Evolutionary conservation across 2,888 invertebrate genomes (phyloP).

Genomic region (Netelia fuscicornis): DNA sequence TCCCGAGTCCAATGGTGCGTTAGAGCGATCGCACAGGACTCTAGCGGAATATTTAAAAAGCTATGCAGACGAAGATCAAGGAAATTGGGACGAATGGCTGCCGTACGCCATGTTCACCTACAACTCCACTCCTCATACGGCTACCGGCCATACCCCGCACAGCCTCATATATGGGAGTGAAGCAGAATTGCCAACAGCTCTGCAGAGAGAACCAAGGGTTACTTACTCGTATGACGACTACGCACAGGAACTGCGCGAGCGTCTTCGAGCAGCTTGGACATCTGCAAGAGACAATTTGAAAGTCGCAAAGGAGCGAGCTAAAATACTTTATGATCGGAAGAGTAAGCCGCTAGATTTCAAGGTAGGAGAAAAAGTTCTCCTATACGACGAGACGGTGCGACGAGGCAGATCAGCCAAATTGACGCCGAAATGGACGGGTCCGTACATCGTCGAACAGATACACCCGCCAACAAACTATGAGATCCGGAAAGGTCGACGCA

Average conservation of each 20-base stretch:
- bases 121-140: conserved; percentile 58
- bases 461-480: neutral
- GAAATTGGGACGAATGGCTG: no score
- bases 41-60: no score
- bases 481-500: neutral
- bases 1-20: no score
- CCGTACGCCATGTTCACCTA: conserved; percentile 68
- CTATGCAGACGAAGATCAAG: no score
- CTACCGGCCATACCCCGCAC: conserved; percentile 46
- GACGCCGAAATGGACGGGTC: conserved; percentile 4
- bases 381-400: neutral
- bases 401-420: conserved; percentile 6
- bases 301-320: neutral
- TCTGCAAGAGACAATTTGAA: neutral
- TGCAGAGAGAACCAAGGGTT: neutral
- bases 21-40: no score
- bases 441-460: neutral
- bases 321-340: neutral
- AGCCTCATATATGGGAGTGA: conserved; percentile 29
- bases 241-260: no score
- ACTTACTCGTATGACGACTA: no score
- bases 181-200: conserved; percentile 31
- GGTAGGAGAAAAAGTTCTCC: neutral
- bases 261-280: neutral
- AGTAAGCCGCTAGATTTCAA: neutral